phyloP scores from a whole-genome alignment of 2,113 vertebrate genomes.

The Mesocricetus auratus region DNA sequence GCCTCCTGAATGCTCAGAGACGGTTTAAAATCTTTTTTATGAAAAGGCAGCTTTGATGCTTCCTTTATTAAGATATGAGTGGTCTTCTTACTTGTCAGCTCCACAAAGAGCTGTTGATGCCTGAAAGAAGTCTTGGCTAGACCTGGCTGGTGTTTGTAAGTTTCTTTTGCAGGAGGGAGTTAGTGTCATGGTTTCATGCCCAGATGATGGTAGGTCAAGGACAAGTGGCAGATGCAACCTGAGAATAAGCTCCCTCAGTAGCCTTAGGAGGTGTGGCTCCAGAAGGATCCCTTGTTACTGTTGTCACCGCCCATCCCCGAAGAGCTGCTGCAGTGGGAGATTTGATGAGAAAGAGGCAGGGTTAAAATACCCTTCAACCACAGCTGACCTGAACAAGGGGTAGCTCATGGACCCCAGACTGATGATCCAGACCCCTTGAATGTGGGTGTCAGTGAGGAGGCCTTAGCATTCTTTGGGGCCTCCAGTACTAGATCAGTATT shows the following conservation, averaged over 20 bases:
- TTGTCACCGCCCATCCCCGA: background rate
- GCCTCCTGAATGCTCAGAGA: no score
- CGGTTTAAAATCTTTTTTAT: no score
- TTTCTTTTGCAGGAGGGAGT: background rate
- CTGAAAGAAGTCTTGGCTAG: background rate
- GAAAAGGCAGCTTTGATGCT: background rate
- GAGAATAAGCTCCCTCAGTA: background rate
- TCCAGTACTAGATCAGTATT: no score
- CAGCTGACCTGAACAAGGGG: no score
- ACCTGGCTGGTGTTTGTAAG: no score
- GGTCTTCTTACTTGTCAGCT: background rate
- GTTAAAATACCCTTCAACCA: no score
- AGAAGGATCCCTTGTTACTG: background rate
- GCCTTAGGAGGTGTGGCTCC: background rate
- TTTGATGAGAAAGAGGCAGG: background rate
- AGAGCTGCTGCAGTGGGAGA: background rate
- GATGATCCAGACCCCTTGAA: no score
- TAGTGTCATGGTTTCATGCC: background rate
- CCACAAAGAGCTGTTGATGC: background rate
- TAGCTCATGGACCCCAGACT: no score
- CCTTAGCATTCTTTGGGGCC: no score
- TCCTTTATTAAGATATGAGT: background rate
- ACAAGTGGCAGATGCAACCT: background rate
- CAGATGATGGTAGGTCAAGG: background rate
- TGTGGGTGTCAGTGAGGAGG: no score